These are phyloP conservation scores for Alentia gelatinosa DNA, from an alignment of 2,888 invertebrate species.

Conservation along the genomic window DNA sequence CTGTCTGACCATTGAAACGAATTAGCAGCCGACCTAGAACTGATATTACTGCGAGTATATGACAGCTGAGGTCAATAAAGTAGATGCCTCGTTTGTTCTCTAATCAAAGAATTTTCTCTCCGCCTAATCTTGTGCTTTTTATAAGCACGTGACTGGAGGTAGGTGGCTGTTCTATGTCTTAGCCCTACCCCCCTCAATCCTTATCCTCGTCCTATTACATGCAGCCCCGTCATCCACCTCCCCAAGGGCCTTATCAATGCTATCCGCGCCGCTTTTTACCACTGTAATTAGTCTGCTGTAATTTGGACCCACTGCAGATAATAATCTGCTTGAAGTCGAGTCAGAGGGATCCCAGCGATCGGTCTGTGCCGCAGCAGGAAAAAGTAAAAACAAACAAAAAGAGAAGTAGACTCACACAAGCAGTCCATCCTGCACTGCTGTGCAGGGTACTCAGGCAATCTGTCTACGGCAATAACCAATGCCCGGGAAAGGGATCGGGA, in stretches of 20 bases:
- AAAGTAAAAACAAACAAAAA: not conserved
- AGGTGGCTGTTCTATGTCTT: too few relatives aligned
- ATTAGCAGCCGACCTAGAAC: too few relatives aligned
- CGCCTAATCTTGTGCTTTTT: too few relatives aligned
- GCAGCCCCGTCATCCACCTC: not conserved
- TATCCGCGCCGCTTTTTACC: slow-evolving; percentile 34
- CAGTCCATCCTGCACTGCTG: too few relatives aligned
- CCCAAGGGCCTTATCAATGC: slow-evolving; percentile 30
- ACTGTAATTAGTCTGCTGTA: slow-evolving; percentile 42
- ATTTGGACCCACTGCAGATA: slow-evolving; percentile 41
- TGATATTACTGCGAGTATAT: too few relatives aligned
- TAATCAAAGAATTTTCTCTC: too few relatives aligned
- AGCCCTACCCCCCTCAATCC: not conserved
- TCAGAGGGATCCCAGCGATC: not conserved
- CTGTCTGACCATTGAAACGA: too few relatives aligned
- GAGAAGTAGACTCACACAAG: not conserved
- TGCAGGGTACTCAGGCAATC: not conserved
- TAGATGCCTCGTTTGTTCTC: too few relatives aligned
- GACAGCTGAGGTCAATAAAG: too few relatives aligned
- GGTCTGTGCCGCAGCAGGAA: not conserved
- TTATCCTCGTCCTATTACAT: not conserved
- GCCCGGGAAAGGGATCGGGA: not conserved
- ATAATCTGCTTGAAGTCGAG: slow-evolving; percentile 47
- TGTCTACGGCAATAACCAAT: not conserved
- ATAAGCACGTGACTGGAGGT: too few relatives aligned